phyloP scores from a whole-genome alignment of 1,140 invertebrate species.

The Eriosoma lanigerum region DNA sequence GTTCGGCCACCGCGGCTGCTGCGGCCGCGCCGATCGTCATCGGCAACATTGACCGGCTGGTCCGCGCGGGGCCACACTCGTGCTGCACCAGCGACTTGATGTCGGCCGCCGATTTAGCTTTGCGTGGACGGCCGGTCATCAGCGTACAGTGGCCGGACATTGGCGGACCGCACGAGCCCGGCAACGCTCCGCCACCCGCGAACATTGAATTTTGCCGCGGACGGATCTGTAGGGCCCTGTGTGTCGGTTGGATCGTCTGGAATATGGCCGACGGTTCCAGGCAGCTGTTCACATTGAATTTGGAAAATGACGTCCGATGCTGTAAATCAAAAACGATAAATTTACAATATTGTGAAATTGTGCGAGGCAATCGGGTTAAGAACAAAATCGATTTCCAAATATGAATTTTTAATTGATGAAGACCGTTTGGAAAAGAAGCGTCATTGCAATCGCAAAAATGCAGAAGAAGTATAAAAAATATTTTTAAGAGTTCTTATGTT shows the following conservation, averaged over 20 bases:
- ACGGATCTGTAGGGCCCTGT: conserved; percentile 57
- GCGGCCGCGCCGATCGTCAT: conserved; percentile 46
- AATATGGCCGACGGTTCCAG: conserved; percentile 58
- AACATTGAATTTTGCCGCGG: conserved; percentile 81
- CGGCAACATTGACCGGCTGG: conserved; percentile 50
- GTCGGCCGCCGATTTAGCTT: conserved; percentile 80
- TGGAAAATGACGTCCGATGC: conserved; percentile 68
- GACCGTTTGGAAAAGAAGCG: too few relatives aligned
- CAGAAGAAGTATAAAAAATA: too few relatives aligned
- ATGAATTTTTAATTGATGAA: too few relatives aligned
- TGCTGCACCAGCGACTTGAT: conserved; percentile 72
- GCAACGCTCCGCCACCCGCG: conserved; percentile 69
- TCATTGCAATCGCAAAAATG: too few relatives aligned
- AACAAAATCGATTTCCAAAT: too few relatives aligned
- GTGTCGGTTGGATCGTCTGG: conserved; percentile 57
- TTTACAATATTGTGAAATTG: too few relatives aligned
- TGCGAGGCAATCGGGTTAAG: too few relatives aligned
- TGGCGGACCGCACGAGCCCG: conserved; percentile 57
- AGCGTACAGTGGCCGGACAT: conserved; percentile 43
- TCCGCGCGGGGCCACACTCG: conserved; percentile 58
- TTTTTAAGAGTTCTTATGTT: too few relatives aligned
- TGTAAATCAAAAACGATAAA: too few relatives aligned
- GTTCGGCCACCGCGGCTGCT: conserved; percentile 33
- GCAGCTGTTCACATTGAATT: conserved; percentile 69
- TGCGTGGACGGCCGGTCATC: conserved; percentile 63